Evolutionary conservation across 1,140 invertebrate species (phyloP), one percentile per base, ranked within the genome.

Genomic region (Chironomus striatipennis): DNA sequence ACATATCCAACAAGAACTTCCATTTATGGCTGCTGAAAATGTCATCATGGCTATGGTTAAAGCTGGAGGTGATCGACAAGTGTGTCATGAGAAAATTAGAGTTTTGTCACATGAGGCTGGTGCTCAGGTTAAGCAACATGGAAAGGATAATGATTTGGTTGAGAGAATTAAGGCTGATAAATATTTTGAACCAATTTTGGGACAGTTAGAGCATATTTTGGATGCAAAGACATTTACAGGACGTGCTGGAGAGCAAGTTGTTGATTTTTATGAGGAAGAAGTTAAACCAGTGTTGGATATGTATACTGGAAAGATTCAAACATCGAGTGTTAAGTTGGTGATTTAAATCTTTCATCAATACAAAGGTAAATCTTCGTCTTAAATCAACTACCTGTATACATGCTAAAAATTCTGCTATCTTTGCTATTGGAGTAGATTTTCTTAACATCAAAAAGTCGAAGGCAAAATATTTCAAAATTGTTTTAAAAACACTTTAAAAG

Each of bases 41-140:
- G 88, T 99, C 10, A 97, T 99, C 20, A 97, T 98, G 92, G 96
- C 94, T 0, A 97, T 98, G 92, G 96, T 98, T 0, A 96, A 97
- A 83, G 88, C 89, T 47, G 96, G 96, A 34, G 96, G 91, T 2
- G 92, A 98, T 85, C 86, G 97, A 78, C 97, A 99, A 83, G 89
- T 92, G 1, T 98, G 96, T 77, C 97, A 99, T 83, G 97, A 99
- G 81, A 92, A 96, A 82, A 97, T 99, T 77, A 87, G 97, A 70
- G 91, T 96, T 0, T 82, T 98, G 0, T 96, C 96, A 0, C 94
- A 97, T 73, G 89, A 97, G 85, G 96, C 96, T 0, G 95, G 90
- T 0, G 88, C 87, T 10, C 87, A 93, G 78, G 96, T 99, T 0
- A 98, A 98, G 80, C 87, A 93, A 78, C 85, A 92, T 74, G 97